Evolutionary conservation across 2,797 vertebrate genomes (phyloP).

Genomic region (Sphenopsis melanotis): DNA sequence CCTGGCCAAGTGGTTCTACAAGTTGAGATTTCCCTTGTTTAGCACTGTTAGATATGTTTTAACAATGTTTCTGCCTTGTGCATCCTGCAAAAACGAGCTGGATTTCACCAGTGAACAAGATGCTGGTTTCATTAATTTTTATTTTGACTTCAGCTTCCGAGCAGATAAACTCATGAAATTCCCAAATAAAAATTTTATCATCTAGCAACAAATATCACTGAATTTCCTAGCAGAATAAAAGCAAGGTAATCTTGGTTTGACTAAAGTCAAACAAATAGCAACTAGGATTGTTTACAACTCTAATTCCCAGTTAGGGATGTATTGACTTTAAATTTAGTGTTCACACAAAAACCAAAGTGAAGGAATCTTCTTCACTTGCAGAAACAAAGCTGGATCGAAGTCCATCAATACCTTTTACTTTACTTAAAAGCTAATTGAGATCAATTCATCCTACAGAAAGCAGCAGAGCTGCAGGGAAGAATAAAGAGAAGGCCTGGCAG

Average conservation of each 20-base stretch:
- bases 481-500: neutral
- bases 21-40: neutral
- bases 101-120: neutral
- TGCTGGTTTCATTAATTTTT: neutral
- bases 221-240: neutral
- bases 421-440: neutral
- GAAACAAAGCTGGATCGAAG: neutral
- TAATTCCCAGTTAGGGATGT: neutral
- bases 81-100: neutral
- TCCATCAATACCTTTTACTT: neutral
- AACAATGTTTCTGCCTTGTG: neutral
- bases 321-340: neutral
- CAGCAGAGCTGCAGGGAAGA: neutral
- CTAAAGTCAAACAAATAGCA: neutral
- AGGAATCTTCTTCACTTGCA: neutral
- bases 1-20: neutral
- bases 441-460: neutral
- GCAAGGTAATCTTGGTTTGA: neutral
- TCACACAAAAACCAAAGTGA: rapidly evolving
- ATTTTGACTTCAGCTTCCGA: neutral
- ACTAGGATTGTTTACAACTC: neutral
- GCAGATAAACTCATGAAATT: neutral
- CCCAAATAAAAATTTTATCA: neutral
- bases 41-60: neutral
- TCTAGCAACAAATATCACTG: neutral